phyloP scores from a whole-genome alignment of 2,113 vertebrate species.

The Lutjanus erythropterus region DNA sequence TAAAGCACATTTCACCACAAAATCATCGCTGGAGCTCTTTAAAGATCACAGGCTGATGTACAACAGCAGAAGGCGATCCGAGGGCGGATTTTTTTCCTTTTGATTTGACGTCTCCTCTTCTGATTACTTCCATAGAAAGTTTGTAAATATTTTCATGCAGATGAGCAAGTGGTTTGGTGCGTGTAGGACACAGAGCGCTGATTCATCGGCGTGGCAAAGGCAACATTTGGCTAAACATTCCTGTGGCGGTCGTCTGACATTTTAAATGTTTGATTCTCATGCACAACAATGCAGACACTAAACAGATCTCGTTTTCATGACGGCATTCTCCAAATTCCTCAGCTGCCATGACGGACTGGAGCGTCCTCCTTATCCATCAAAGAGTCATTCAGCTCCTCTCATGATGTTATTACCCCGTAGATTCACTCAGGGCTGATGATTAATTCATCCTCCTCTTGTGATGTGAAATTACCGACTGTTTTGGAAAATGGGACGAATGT shows the following conservation, averaged over 20 bases:
- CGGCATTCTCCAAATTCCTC: slow-evolving; percentile 1
- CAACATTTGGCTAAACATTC: slow-evolving; percentile 39
- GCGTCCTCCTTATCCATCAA: neutral
- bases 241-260: slow-evolving; percentile 11
- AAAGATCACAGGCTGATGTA: neutral
- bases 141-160: slow-evolving; percentile 37
- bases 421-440: slow-evolving; percentile 5
- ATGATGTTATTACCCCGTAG: neutral
- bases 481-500: neutral
- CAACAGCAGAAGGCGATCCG: neutral
- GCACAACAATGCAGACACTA: neutral
- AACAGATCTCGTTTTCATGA: neutral
- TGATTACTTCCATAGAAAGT: slow-evolving; percentile 17
- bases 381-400: neutral
- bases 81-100: neutral
- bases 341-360: neutral
- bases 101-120: neutral
- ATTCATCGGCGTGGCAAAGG: slow-evolving; percentile 6
- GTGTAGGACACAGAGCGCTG: neutral
- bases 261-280: slow-evolving; percentile 15
- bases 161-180: neutral
- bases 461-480: slow-evolving; percentile 4
- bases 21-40: neutral
- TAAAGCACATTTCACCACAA: neutral
- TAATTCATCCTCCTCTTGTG: slow-evolving; percentile 31